phyloP scores from a whole-genome alignment of 2,113 vertebrate species.

The Protomyctophum bolini region DNA sequence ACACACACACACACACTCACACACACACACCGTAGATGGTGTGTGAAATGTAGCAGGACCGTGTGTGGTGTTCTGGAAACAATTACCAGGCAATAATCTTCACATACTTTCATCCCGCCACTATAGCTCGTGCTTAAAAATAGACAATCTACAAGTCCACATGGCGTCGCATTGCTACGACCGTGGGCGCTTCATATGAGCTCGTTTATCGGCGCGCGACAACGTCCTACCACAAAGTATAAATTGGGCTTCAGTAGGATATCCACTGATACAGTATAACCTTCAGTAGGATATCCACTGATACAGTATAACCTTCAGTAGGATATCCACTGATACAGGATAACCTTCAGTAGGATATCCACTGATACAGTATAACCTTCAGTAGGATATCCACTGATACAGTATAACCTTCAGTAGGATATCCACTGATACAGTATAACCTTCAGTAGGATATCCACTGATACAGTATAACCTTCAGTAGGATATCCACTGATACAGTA shows the following conservation, averaged over 20 bases:
- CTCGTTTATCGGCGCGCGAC: too few species aligned
- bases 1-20: background rate
- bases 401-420: conserved; percentile 4
- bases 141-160: too few species aligned
- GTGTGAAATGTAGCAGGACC: conserved; percentile 47
- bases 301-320: conserved; percentile 35
- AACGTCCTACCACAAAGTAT: too few species aligned
- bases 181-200: too few species aligned
- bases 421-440: conserved; percentile 46
- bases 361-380: conserved; percentile 43
- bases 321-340: conserved; percentile 55
- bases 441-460: too few species aligned
- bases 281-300: too few species aligned
- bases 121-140: conserved; percentile 22
- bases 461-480: conserved; percentile 35
- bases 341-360: too few species aligned
- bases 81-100: conserved; percentile 71
- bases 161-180: too few species aligned
- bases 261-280: conserved; percentile 58
- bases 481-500: conserved; percentile 55
- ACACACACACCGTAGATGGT: background rate
- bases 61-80: conserved; percentile 67
- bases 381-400: too few species aligned
- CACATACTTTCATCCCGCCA: conserved; percentile 72
- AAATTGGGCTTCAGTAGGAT: conserved; percentile 53